phyloP scores from a whole-genome alignment of 2,113 vertebrate genomes.

The Centropristis striata region DNA sequence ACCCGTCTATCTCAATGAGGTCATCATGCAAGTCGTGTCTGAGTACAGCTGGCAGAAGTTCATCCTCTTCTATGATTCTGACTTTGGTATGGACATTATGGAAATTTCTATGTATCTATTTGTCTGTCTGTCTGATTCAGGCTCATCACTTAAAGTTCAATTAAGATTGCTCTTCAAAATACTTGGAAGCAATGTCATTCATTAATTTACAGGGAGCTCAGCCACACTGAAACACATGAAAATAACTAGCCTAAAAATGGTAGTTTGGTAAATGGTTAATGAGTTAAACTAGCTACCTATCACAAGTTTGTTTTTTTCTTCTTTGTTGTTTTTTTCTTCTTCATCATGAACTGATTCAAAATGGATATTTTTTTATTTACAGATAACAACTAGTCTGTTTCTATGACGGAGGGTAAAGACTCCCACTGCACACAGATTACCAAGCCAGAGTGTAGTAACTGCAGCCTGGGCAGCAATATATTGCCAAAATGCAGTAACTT shows the following conservation, averaged over 20 bases:
- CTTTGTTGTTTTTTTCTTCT: too few relatives aligned
- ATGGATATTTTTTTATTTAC: background rate
- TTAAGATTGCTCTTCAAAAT: too few relatives aligned
- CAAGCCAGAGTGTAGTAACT: background rate
- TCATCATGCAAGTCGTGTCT: slow-evolving; percentile 95
- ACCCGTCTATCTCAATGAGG: slow-evolving; percentile 95
- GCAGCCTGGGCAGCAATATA: background rate
- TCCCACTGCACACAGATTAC: slow-evolving; percentile 1
- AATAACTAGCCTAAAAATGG: too few relatives aligned
- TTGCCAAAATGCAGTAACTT: background rate
- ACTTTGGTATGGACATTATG: slow-evolving; percentile 89
- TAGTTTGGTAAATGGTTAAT: too few relatives aligned
- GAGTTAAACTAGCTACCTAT: too few relatives aligned
- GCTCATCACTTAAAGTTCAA: too few relatives aligned
- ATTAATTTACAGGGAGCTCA: too few relatives aligned
- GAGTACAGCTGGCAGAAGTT: slow-evolving; percentile 99
- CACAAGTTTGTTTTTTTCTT: too few relatives aligned
- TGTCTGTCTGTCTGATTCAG: background rate
- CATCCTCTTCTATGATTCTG: slow-evolving; percentile 96
- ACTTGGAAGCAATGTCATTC: too few relatives aligned
- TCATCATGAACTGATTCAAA: background rate
- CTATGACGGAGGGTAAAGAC: background rate
- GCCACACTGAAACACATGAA: too few relatives aligned
- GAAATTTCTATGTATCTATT: background rate
- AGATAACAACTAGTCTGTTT: background rate